phyloP scores from a whole-genome alignment of 1,140 invertebrate species.

The Capitella teleta region DNA sequence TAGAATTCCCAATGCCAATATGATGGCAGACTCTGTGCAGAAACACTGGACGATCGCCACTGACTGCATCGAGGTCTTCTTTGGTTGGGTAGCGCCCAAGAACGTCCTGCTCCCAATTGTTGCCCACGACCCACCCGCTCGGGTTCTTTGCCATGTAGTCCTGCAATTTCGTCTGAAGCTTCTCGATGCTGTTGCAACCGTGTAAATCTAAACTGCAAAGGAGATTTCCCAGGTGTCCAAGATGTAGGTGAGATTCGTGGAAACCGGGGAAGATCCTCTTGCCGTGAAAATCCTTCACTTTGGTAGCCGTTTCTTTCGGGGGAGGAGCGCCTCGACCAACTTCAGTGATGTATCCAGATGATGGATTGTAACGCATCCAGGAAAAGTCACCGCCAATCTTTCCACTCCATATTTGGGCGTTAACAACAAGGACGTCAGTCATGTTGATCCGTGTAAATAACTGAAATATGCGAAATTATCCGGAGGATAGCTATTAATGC shows the following conservation, averaged over 20 bases:
- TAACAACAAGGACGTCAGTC: too few species aligned
- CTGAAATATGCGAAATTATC: too few species aligned
- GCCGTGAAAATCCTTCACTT: too few species aligned
- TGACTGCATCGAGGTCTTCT: slow-evolving; percentile 7
- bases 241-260: slow-evolving; percentile 8
- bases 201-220: not conserved
- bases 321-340: too few species aligned
- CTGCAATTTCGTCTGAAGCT: not conserved
- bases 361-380: too few species aligned
- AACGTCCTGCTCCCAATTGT: slow-evolving; percentile 6
- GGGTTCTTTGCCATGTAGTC: not conserved
- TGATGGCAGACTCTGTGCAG: slow-evolving; percentile 1
- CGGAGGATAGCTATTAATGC: too few species aligned
- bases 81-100: slow-evolving; percentile 6
- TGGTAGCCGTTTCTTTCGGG: too few species aligned
- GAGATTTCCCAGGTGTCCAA: not conserved
- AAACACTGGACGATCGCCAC: slow-evolving; percentile 4
- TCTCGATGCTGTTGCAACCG: not conserved
- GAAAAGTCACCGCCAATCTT: too few species aligned
- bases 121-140: slow-evolving; percentile 3
- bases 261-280: slow-evolving; percentile 7
- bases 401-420: too few species aligned
- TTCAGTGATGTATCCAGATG: too few species aligned
- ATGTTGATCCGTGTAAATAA: too few species aligned
- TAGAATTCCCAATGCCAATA: not conserved